phyloP scores from a whole-genome alignment of 2,797 vertebrate genomes.

The Rhincodon typus region DNA sequence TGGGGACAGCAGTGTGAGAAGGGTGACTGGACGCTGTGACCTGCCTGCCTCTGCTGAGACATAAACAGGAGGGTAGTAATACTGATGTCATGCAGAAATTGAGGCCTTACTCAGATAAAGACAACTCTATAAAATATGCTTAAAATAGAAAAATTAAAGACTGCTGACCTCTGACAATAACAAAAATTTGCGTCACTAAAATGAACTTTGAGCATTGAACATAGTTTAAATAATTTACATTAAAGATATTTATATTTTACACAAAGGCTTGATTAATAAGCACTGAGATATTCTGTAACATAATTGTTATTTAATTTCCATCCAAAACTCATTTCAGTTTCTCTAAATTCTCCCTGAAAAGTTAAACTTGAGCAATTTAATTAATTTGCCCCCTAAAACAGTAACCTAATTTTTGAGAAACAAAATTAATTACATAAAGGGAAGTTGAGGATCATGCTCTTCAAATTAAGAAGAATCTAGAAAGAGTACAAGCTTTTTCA shows the following conservation, averaged over 20 bases:
- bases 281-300: not conserved
- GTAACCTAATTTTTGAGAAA: not conserved
- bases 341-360: slow-evolving; percentile 3
- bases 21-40: slow-evolving; percentile 61
- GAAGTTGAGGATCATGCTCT: not conserved
- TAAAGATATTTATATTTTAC: slow-evolving; percentile 1
- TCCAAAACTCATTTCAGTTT: not conserved
- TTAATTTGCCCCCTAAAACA: not conserved
- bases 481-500: not conserved
- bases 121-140: not conserved
- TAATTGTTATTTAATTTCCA: not conserved
- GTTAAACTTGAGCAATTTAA: not conserved
- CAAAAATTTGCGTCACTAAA: not conserved
- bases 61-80: slow-evolving; percentile 61
- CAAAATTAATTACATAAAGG: not conserved
- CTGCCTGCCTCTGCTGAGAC: slow-evolving; percentile 57
- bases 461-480: not conserved
- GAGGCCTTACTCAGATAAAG: slow-evolving; percentile 42
- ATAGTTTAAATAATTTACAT: not conserved
- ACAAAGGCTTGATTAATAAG: not conserved
- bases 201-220: not conserved
- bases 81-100: slow-evolving; percentile 62
- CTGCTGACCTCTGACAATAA: not conserved
- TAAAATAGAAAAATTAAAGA: not conserved
- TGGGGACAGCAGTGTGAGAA: slow-evolving; percentile 52